A percentile compares a stretch with the other conserved stretches of the same genome.
These are phyloP conservation scores for Hyposmocoma kahamanoa DNA, from an alignment of 1,140 invertebrate genomes.

Conservation along the genomic window DNA sequence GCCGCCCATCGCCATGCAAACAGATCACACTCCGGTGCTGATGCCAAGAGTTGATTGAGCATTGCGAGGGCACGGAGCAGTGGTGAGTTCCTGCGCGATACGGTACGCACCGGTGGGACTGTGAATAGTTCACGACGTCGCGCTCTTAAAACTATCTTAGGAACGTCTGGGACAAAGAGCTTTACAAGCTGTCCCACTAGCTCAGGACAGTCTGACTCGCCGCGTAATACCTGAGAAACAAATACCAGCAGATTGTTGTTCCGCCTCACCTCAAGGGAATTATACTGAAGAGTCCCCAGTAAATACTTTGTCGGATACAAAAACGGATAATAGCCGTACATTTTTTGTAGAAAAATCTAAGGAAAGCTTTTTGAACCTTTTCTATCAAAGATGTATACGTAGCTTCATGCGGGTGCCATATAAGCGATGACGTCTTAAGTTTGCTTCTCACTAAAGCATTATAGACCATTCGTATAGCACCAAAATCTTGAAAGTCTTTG, in stretches of 20 bases:
- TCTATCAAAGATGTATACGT: not conserved
- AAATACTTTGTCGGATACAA: not conserved
- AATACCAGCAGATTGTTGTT: not conserved
- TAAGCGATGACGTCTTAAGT: not conserved
- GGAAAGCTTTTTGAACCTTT: constrained; percentile 6
- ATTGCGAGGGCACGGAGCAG: not conserved
- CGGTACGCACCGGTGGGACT: not conserved
- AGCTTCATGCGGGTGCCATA: constrained; percentile 1
- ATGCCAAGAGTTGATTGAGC: not conserved
- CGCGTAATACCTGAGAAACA: not conserved
- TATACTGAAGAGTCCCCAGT: not conserved
- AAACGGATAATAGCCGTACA: constrained; percentile 1
- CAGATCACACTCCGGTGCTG: not conserved
- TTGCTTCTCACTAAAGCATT: constrained; percentile 4
- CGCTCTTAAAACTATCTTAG: not conserved
- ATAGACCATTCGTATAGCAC: not conserved
- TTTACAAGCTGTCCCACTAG: not conserved
- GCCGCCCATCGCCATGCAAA: not conserved
- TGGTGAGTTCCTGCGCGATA: not conserved
- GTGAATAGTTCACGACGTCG: not conserved
- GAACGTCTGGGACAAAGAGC: not conserved
- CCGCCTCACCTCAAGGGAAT: not conserved
- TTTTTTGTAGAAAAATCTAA: not conserved
- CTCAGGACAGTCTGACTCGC: not conserved
- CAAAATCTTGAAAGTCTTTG: not conserved